These are phyloP conservation scores for Aricia artaxerxes DNA, from an alignment of 2,888 invertebrate genomes.

Conservation along the genomic window DNA sequence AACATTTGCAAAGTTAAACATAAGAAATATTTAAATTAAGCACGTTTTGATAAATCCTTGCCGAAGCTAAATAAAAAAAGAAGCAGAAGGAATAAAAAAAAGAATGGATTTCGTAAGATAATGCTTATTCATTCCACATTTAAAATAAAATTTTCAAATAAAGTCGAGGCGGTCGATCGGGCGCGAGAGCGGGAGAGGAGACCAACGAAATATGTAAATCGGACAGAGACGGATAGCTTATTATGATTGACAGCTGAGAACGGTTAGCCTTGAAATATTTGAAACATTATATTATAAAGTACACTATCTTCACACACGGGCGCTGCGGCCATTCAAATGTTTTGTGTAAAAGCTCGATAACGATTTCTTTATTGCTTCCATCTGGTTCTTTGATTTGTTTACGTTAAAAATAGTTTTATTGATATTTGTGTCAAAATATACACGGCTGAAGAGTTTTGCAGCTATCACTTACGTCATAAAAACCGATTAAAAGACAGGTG, in stretches of 20 bases:
- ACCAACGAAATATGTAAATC: slow-evolving; percentile 55
- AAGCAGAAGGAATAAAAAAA: slow-evolving; percentile 78
- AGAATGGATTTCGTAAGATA: slow-evolving; percentile 77
- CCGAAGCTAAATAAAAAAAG: slow-evolving; percentile 63
- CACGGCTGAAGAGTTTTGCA: not conserved
- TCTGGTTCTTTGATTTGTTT: slow-evolving; percentile 40
- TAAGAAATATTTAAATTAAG: slow-evolving; percentile 25
- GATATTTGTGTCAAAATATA: slow-evolving; percentile 26
- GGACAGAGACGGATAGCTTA: slow-evolving; percentile 73
- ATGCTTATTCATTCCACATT: slow-evolving; percentile 81
- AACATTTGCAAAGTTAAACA: slow-evolving; percentile 45
- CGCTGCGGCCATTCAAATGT: slow-evolving; percentile 57
- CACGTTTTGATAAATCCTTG: slow-evolving; percentile 52
- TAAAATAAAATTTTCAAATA: slow-evolving; percentile 80
- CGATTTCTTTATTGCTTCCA: slow-evolving; percentile 42
- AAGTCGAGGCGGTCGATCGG: slow-evolving; percentile 74
- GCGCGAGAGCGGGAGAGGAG: slow-evolving; percentile 59
- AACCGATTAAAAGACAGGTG: not conserved
- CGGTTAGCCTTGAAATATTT: slow-evolving; percentile 81
- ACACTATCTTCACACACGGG: slow-evolving; percentile 75
- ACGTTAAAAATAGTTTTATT: slow-evolving; percentile 32
- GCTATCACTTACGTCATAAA: not conserved
- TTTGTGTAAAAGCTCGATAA: slow-evolving; percentile 41
- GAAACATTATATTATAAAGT: slow-evolving; percentile 81
- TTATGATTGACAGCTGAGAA: slow-evolving; percentile 81